These are phyloP conservation scores for Leptodactylus fuscus DNA, from an alignment of 2,113 vertebrate genomes.

Conservation along the genomic window DNA sequence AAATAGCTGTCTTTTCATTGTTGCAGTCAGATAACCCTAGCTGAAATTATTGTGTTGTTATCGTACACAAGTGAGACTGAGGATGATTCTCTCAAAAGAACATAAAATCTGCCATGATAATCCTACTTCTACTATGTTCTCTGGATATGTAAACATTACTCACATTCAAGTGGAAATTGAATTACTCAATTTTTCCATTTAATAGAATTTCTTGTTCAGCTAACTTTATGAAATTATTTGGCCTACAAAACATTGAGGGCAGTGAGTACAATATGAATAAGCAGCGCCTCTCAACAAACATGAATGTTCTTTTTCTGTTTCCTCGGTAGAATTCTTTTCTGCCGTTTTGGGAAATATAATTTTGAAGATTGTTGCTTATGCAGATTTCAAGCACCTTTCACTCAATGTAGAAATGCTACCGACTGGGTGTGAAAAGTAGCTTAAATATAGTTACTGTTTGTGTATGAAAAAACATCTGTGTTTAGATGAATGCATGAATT, in stretches of 20 bases:
- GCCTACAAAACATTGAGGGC: not conserved
- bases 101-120: too few species aligned
- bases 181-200: too few species aligned
- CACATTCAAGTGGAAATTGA: too few species aligned
- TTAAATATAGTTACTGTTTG: constrained; percentile 12
- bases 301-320: not conserved
- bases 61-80: too few species aligned
- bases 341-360: constrained; percentile 24
- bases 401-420: constrained; percentile 16
- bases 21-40: too few species aligned
- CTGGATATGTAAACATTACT: too few species aligned
- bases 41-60: too few species aligned
- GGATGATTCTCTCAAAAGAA: fast-evolving
- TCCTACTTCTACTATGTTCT: too few species aligned
- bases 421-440: not conserved
- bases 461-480: constrained; percentile 8
- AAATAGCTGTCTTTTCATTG: too few species aligned
- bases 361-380: not conserved
- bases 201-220: not conserved
- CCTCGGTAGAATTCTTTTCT: not conserved
- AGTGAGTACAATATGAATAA: not conserved
- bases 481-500: not conserved
- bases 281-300: not conserved
- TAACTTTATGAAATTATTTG: not conserved
- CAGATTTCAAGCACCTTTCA: constrained; percentile 32